These are phyloP conservation scores for Xestia rhomboidea DNA, from an alignment of 2,888 invertebrate species.

Conservation along the genomic window DNA sequence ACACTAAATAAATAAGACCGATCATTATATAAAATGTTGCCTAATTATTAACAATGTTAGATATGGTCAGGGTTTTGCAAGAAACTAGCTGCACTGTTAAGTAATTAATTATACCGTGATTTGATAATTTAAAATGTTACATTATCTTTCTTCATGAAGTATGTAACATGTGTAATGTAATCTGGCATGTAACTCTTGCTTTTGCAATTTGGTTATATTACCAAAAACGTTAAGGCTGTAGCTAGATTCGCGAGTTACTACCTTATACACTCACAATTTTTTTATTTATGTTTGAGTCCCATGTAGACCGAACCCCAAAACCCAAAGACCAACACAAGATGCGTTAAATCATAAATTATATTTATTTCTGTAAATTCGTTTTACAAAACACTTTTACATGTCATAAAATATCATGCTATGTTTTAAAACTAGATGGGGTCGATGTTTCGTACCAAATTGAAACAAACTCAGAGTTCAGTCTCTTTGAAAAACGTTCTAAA, in stretches of 20 bases:
- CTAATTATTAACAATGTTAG: not conserved
- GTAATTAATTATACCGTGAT: not conserved
- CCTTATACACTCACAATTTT: not conserved
- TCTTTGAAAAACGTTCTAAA: not conserved
- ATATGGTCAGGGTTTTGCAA: slow-evolving; percentile 7
- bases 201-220: not conserved
- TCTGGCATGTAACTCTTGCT: slow-evolving; percentile 11
- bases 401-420: too few species aligned
- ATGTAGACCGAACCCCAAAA: not conserved
- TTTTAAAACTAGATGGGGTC: too few species aligned
- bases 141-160: slow-evolving; percentile 19
- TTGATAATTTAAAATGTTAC: slow-evolving; percentile 11
- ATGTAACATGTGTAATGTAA: not conserved
- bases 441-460: too few species aligned
- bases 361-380: too few species aligned
- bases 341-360: too few species aligned
- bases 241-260: too few species aligned
- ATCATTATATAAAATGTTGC: slow-evolving; percentile 16
- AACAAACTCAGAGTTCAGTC: too few species aligned
- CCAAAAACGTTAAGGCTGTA: not conserved
- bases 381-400: too few species aligned
- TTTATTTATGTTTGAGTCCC: not conserved
- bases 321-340: not conserved
- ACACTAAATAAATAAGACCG: not conserved
- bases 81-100: not conserved